Conservation (phyloP, 2,113 vertebrate species). For the Ictalurus punctatus region DNA sequence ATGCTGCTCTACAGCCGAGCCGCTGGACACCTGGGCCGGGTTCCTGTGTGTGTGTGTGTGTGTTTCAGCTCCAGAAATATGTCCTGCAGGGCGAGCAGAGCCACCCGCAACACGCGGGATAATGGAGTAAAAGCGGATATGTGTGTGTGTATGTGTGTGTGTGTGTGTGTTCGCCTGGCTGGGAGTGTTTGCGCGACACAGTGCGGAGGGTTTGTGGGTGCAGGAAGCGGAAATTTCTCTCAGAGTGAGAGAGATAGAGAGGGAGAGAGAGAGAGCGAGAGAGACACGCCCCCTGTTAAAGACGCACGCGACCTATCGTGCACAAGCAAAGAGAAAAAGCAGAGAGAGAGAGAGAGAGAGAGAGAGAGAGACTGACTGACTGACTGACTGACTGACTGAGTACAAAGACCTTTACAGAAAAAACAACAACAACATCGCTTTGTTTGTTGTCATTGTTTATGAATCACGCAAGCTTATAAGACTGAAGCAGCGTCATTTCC, state of each 20-base stretch:
- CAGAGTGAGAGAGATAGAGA: neutral
- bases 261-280: neutral
- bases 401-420: neutral
- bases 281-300: conserved; percentile 67
- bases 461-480: neutral
- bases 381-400: no score
- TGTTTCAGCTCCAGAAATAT: neutral
- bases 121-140: no score
- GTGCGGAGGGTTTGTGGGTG: conserved; percentile 57
- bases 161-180: neutral
- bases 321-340: neutral
- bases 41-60: neutral
- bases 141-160: neutral
- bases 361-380: neutral
- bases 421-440: no score
- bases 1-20: conserved; percentile 57
- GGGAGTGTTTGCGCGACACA: conserved; percentile 40
- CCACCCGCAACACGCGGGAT: conserved; percentile 19
- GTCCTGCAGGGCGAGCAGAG: neutral
- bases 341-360: conserved; percentile 17
- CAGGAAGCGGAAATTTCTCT: conserved; percentile 76
- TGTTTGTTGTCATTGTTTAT: neutral
- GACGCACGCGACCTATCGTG: conserved; percentile 37
- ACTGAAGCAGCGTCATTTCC: neutral
- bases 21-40: conserved; percentile 23